Evolutionary conservation across 2,888 invertebrate species (phyloP), one percentile per base, ranked within the genome.

Genomic region (Strigamia transsilvanica): DNA sequence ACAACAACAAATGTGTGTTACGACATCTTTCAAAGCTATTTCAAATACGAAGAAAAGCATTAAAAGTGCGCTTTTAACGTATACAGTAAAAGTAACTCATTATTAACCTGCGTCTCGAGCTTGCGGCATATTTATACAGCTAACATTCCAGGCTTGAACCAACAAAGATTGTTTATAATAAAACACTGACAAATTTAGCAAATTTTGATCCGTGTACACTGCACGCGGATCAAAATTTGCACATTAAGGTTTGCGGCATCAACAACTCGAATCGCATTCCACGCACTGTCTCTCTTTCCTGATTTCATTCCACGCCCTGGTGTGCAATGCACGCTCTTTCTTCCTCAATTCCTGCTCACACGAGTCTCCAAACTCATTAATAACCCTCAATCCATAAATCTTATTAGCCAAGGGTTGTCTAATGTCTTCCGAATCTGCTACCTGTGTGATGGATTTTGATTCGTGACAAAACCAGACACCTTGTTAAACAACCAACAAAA

Each of bases 401-500:
- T 73, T 32, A 73, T 12, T 13, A n/a, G 61, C 23, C 61, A 73
- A 73, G 32, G 32, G 73, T 27, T 73, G 73, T 73, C 73, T 73
- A 5, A 12, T 73, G 73, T 73, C 73, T 32, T 32, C 32, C 73
- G 23, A 73, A 73, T 73, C 73, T 73, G 73, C 73, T 73, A 73
- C 73, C 73, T 73, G 73, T 73, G 73, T 73, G 73, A 73, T 73
- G 27, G 73, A 73, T 73, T 73, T 32, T 73, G 73, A 32, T 73
- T 73, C 73, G 73, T 73, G 73, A 73, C 73, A 73, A 73, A 73
- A 73, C 73, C 73, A 73, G 73, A 73, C 73, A 73, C 73, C 73
- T 73, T 73, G 73, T 73, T 73, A 73, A 73, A 73, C 73, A 73
- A 73, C 73, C 73, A 73, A 73, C 73, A 73, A 73, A 73, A 73